Evolutionary conservation across 2,888 invertebrate species (phyloP).

Genomic region (Drosophila borborema): DNA sequence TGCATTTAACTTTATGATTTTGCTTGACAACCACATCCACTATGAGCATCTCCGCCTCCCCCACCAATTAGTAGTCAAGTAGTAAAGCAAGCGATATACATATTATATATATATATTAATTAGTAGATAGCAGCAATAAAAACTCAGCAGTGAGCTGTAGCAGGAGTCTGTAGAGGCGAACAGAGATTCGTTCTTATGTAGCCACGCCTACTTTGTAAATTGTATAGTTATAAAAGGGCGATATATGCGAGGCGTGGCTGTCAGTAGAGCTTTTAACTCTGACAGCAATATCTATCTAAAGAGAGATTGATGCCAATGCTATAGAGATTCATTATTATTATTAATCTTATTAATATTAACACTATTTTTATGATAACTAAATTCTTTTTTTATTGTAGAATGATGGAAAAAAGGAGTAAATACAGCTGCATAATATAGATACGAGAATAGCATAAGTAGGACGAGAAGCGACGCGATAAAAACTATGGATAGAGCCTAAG

Average conservation of each 20-base stretch:
- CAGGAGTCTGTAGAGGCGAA: not conserved
- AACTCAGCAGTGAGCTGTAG: not conserved
- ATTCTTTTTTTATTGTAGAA: too few species aligned
- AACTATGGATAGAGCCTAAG: too few species aligned
- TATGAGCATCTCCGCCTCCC: slow-evolving; percentile 10
- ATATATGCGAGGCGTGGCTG: not conserved
- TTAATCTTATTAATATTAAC: not conserved
- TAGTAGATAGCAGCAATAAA: slow-evolving; percentile 41
- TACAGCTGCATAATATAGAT: too few species aligned
- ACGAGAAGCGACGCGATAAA: too few species aligned
- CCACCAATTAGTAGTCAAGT: slow-evolving; percentile 19
- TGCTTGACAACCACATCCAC: slow-evolving; percentile 23
- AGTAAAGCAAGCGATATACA: slow-evolving; percentile 4
- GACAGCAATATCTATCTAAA: not conserved
- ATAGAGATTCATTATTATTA: not conserved
- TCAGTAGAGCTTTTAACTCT: not conserved
- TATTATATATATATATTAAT: slow-evolving; percentile 51
- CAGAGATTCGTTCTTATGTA: not conserved
- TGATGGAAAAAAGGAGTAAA: not conserved
- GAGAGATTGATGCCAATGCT: not conserved
- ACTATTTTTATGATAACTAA: too few species aligned
- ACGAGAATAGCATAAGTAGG: too few species aligned
- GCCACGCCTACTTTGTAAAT: not conserved
- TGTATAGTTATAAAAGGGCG: not conserved
- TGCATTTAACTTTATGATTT: slow-evolving; percentile 28